Base-by-base conservation (phyloP, 2,113 vertebrate genomes). In the Craseonycteris thonglongyai region DNA sequence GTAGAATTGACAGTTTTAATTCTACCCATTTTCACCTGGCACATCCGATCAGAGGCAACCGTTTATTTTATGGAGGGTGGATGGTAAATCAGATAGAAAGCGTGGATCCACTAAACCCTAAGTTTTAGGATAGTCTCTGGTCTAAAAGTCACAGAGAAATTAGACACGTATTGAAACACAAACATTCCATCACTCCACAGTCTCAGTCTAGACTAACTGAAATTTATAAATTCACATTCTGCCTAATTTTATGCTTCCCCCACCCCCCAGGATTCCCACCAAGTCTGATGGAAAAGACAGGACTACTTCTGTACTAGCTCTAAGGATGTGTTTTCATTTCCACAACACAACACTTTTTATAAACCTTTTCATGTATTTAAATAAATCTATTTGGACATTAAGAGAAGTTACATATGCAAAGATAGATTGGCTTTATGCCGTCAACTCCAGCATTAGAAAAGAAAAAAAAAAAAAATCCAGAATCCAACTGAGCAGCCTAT, bases 1-100 rank as follows among this genome's bases (percentile, higher is more conserved):
- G 54, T 74, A 81, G 51, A 91, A 88, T 19, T 96, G 96, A 96
- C 82, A 85, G 92, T 96, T 97, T 95, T 91, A 96, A 96, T 97
- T 91, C 33, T 86, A 66, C 71, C 84, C 83, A 38, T 95, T 96
- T 98, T 97, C 91, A 96, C 94, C 83, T 80, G 71, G 96, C 95
- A 94, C 12, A 51, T 83, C 81, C 11, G 9, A 90, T 94, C 96
- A 94, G 93, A 93, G 84, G 56, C 91, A 94, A 22, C 86, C 86
- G 72, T 94, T 96, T 96, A 91, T 90, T 97, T 96, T 93, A 72
- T 68, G 87, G 82, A 58, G 45, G 56, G 82, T 90, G 35, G 45
- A 72, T 68, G 79, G 84, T 47, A 88, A 96, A 93, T 84, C 47
- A 7, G 69, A 91, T 40, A 78, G 76, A 87, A 93, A 92, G 35